Evolutionary conservation across 2,888 invertebrate genomes (phyloP), one percentile per base, ranked within the genome.

Genomic region (Protonemura montana): DNA sequence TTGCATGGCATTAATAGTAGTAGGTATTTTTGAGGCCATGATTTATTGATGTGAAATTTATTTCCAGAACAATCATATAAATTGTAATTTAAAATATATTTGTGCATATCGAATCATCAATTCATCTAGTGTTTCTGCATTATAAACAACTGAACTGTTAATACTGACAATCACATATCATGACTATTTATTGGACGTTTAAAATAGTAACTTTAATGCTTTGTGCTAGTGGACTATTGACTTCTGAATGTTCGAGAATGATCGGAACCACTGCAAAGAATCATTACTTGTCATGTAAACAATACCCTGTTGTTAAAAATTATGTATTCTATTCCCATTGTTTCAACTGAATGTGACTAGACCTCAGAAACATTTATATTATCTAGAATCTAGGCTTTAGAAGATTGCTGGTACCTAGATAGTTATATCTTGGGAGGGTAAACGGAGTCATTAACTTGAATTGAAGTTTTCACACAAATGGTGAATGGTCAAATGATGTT

Each of bases 151-250:
- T 81, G 81, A 81, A 30, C 81, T 81, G 81, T 81, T 81, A 81
- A 81, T 81, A 81, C 81, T 81, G 81, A 81, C 81, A 81, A 81
- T 81, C 81, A 81, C 81, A 81, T 81, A 81, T 81, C 81, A 81
- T 81, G 59, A 21, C 59, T 59, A 59, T 59, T 59, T 59, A 59
- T 59, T 59, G 59, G 7, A 59, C 59, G 21, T 59, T 59, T 21
- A 21, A 21, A 59, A 59, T 16, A 16, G 59, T 59, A 59, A 16
- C 59, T 59, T 59, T 59, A 59, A 21, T 59, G 59, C 7, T 59
- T 59, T 21, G 59, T 59, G 59, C 21, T 21, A 59, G 59, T 59
- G 59, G 59, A 7, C 21, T 59, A 7, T 59, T 21, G 59, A 59
- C 59, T 59, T 59, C 59, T 59, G 59, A 59, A 59, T 59, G 59